phyloP scores from a whole-genome alignment of 2,888 invertebrate species.

The Tuta absoluta region DNA sequence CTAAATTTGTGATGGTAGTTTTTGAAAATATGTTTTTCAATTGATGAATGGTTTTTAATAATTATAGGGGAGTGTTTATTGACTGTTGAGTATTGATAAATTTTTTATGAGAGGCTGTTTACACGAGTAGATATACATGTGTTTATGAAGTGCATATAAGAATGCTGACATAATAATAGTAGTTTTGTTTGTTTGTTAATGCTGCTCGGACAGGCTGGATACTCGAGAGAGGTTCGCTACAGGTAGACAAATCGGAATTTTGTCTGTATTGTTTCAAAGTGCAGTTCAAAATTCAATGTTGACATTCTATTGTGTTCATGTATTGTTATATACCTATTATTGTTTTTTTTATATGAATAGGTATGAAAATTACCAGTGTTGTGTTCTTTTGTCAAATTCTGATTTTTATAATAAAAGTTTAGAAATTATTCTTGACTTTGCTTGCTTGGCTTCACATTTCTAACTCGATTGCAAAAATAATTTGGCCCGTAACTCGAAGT shows the following conservation, averaged over 20 bases:
- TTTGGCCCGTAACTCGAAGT: neutral
- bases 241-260: slow-evolving; percentile 59
- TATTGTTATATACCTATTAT: slow-evolving; percentile 40
- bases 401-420: slow-evolving; percentile 65
- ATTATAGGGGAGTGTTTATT: slow-evolving; percentile 56
- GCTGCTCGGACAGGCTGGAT: slow-evolving; percentile 76
- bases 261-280: slow-evolving; percentile 40
- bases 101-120: slow-evolving; percentile 62
- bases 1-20: slow-evolving; percentile 38
- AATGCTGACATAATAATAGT: slow-evolving; percentile 50
- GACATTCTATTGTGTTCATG: slow-evolving; percentile 47
- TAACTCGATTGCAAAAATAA: slow-evolving; percentile 1
- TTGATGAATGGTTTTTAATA: slow-evolving; percentile 52
- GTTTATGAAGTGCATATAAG: slow-evolving; percentile 61
- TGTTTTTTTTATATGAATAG: slow-evolving; percentile 59
- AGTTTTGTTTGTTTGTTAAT: slow-evolving; percentile 62
- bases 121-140: slow-evolving; percentile 54
- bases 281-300: slow-evolving; percentile 48
- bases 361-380: slow-evolving; percentile 66
- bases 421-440: slow-evolving; percentile 61
- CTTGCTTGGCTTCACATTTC: slow-evolving; percentile 52
- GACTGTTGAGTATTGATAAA: slow-evolving; percentile 65
- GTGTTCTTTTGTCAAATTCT: slow-evolving; percentile 62
- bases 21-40: slow-evolving; percentile 50
- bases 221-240: slow-evolving; percentile 73